Conservation (phyloP, 2,888 invertebrate genomes). For the Drosophila bunnanda region DNA sequence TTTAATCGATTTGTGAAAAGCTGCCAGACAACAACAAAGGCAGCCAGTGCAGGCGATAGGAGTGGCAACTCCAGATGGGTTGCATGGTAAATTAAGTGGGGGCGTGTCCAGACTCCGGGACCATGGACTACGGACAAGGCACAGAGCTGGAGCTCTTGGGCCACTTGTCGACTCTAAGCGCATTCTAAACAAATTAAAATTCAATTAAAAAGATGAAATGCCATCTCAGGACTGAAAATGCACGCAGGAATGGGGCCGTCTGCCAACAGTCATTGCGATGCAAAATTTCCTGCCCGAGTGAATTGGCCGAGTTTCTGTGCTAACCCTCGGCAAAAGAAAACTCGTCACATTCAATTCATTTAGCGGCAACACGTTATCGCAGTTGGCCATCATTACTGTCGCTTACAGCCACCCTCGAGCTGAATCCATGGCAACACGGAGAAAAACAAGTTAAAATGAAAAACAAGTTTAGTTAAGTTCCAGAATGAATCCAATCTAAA, state of each 20-base stretch:
- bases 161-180: slow-evolving; percentile 72
- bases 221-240: slow-evolving; percentile 73
- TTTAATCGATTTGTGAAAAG: slow-evolving; percentile 79
- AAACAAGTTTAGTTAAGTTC: neutral
- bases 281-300: slow-evolving; percentile 20
- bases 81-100: slow-evolving; percentile 60
- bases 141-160: slow-evolving; percentile 32
- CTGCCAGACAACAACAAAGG: slow-evolving; percentile 48
- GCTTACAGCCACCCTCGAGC: neutral
- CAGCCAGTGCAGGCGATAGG: slow-evolving; percentile 19
- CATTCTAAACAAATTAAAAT: slow-evolving; percentile 83
- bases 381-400: slow-evolving; percentile 49
- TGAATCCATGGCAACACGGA: slow-evolving; percentile 2
- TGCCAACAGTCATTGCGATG: slow-evolving; percentile 42
- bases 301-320: slow-evolving; percentile 10
- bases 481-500: neutral
- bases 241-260: slow-evolving; percentile 22
- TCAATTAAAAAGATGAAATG: slow-evolving; percentile 84
- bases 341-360: slow-evolving; percentile 74
- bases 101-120: slow-evolving; percentile 33
- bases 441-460: neutral
- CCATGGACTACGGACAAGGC: slow-evolving; percentile 11
- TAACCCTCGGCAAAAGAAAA: slow-evolving; percentile 50
- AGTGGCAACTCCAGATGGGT: slow-evolving; percentile 36
- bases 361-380: slow-evolving; percentile 64